Base-by-base conservation (phyloP, 2,888 invertebrate genomes). In the Loripinus fragilis region DNA sequence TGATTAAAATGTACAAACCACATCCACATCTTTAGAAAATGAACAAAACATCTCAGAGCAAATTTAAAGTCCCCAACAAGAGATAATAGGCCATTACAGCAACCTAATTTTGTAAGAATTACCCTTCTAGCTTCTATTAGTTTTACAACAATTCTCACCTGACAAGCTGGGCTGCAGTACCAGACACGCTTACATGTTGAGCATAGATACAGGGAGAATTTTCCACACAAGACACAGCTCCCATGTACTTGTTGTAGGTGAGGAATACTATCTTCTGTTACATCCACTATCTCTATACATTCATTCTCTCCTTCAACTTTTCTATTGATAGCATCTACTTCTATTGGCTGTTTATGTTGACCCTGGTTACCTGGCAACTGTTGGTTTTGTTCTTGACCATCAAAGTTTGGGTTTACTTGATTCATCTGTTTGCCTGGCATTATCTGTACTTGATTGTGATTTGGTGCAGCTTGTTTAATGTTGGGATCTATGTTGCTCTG, bases 81-180 rank as follows among this genome's bases (percentile, higher is more conserved):
- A n/a, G n/a, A n/a, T n/a, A n/a, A n/a, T n/a, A n/a, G n/a, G n/a
- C n/a, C n/a, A n/a, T n/a, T n/a, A n/a, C n/a, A n/a, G n/a, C n/a
- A n/a, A n/a, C n/a, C n/a, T n/a, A n/a, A n/a, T n/a, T n/a, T n/a
- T n/a, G n/a, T n/a, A n/a, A n/a, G n/a, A n/a, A n/a, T n/a, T n/a
- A n/a, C n/a, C n/a, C n/a, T n/a, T n/a, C n/a, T n/a, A n/a, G n/a
- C n/a, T n/a, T n/a, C n/a, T n/a, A n/a, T n/a, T n/a, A n/a, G n/a
- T n/a, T n/a, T n/a, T n/a, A n/a, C n/a, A n/a, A n/a, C n/a, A n/a
- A n/a, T n/a, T n/a, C 92, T 91, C 94, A 98, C 98, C 96, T 98
- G 98, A 93, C 98, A 98, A 85, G 97, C 96, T 74, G 97, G 95
- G 92, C 97, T 97, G 95, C 98, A 98, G 94, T 98, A 98, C 97